These are phyloP conservation scores for Catostylus mosaicus DNA, from an alignment of 30 jellyfish, hydroid and myxozoan species.

Conservation along the genomic window DNA sequence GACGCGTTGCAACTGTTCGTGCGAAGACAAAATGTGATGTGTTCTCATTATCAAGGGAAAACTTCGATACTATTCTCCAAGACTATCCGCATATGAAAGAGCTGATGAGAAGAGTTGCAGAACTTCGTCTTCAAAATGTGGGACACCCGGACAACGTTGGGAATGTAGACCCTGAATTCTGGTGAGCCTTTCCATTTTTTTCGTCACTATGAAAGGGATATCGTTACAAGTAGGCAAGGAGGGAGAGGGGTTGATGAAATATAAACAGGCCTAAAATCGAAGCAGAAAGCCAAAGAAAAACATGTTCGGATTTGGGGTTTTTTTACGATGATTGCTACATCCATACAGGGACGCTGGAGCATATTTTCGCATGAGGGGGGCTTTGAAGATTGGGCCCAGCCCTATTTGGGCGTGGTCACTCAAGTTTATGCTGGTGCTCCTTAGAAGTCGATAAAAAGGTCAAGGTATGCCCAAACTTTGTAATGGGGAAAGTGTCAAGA, in stretches of 20 bases:
- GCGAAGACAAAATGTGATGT: constrained; percentile 58
- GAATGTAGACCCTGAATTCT: constrained; percentile 17
- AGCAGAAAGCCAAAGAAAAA: background rate
- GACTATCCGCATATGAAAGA: constrained; percentile 68
- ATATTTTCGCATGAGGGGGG: no score
- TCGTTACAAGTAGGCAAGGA: background rate
- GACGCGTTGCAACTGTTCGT: constrained; percentile 69
- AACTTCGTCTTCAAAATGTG: constrained; percentile 11
- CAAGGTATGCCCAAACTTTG: no score
- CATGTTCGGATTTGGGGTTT: background rate
- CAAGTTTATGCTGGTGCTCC: no score
- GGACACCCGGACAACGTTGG: constrained; percentile 55
- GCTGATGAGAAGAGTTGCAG: constrained; percentile 41
- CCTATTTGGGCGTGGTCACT: no score
- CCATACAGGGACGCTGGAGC: background rate
- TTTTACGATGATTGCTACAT: background rate
- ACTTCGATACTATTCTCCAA: constrained; percentile 14
- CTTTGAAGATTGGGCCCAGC: no score
- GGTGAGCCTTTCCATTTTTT: constrained; percentile 9
- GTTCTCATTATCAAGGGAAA: constrained; percentile 47
- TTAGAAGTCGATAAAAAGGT: no score
- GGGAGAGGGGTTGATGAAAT: background rate
- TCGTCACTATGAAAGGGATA: background rate
- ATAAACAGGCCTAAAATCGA: no score
- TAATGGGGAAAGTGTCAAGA: no score